Evolutionary conservation across 2,797 vertebrate species (phyloP), one percentile per base, ranked within the genome.

Genomic region (Hippopotamyrus pictus): DNA sequence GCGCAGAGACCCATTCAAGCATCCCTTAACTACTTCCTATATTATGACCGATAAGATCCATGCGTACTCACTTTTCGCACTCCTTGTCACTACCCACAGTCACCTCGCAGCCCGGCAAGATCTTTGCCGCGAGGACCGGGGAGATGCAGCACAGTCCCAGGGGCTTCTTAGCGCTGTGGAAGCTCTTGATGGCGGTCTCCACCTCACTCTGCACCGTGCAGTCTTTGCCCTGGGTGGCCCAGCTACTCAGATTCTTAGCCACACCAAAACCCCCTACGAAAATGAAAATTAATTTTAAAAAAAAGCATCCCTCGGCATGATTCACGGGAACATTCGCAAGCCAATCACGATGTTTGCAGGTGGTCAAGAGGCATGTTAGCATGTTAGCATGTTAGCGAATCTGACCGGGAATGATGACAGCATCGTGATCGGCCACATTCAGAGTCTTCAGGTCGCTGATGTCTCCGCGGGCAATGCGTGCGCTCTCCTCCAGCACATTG

Each of bases 121-220:
- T 94, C 91, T 97, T 98, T 89, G 97, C 97, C 0, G 97, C 98
- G 0, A 99, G 94, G 62, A 99, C 92, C 0, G 98, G 97, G 0
- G 98, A 96, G 25, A 99, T 98, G 93, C 98, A 99, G 92, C 97
- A 99, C 94, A 99, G 92, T 59, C 97, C 98, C 65, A 99, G 94
- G 3, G 98, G 97, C 91, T 98, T 99, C 84, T 95, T 93, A 0
- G 97, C 97, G 90, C 93, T 91, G 89, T 97, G 97, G 93, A 99
- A 99, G 29, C 94, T 96, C 93, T 95, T 96, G 89, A 99, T 94
- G 90, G 97, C 89, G 14, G 96, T 96, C 85, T 97, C 97, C 2
- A 99, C 93, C 0, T 97, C 94, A 41, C 90, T 89, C 51, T 95
- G 93, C 59, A 99, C 91, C 6, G 93, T 95, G 94, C 95, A 99